Base-by-base conservation (phyloP, 2,113 vertebrate species). In the Hydrolagus affinis region DNA sequence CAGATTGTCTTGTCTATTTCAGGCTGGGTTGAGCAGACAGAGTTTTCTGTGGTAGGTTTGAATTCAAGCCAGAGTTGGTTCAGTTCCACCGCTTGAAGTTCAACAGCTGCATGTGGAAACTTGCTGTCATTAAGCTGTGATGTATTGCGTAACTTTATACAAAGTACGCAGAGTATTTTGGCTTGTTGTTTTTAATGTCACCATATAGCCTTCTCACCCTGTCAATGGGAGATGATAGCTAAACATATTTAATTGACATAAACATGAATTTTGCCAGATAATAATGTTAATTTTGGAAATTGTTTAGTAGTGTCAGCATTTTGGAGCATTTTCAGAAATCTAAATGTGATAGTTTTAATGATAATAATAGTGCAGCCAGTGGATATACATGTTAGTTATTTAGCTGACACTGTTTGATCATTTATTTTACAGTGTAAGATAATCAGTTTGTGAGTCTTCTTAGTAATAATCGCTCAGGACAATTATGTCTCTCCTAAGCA, bases 51-150 rank as follows among this genome's bases (percentile, higher is more conserved):
- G 59, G 76, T 80, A 23, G 76, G 60, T 80, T 80, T 80, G 76
- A 80, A 80, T 80, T 80, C 76, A 64, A 80, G 76, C 76, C 76
- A 80, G 60, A 62, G 76, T 80, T 80, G 76, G n/a, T 80, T 23
- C 76, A 28, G n/a, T 80, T 80, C 76, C 76, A 80, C 62, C 57
- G 8, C 76, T 15, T 25, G 62, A 80, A 80, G 76, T 80, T 80
- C 59, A 80, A n/a, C 76, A 80, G 76, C 76, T 80, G 76, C 76
- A 80, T 23, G 62, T 80, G 76, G 76, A 80, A 80, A 80, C 76
- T 80, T 80, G 76, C 25, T 62, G 76, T 80, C 76, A 80, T 80
- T 80, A 80, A 80, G 59, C 17, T 80, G 57, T 80, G 76, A 80
- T 80, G 59, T 25, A 80, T 80, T 23, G 9, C 7, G 76, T 80